A percentile compares a stretch with the other conserved stretches of the same genome.
These are phyloP conservation scores for Wiebesia pumilae DNA, from an alignment of 1,140 invertebrate species.

Conservation along the genomic window DNA sequence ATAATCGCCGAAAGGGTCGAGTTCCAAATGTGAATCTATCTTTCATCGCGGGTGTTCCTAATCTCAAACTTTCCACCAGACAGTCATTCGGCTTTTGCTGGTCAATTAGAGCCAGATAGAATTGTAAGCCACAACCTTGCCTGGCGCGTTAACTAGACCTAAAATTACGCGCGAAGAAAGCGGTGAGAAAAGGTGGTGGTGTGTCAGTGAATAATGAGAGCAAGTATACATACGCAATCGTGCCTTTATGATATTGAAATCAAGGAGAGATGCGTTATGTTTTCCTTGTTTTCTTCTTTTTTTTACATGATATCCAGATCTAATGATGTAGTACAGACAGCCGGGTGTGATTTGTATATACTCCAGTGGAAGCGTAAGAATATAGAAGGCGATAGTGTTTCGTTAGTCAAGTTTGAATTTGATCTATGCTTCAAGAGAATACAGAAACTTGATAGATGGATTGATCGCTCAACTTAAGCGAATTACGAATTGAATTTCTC, in stretches of 20 bases:
- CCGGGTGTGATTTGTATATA: no score
- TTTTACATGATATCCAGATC: neutral
- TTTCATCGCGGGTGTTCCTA: neutral
- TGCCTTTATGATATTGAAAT: neutral
- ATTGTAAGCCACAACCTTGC: conserved; percentile 17
- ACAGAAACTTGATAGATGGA: neutral
- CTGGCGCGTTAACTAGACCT: conserved; percentile 10
- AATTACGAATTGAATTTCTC: neutral
- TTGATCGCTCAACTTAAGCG: neutral
- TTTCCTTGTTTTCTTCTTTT: neutral
- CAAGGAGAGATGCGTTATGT: neutral
- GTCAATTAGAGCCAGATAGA: neutral
- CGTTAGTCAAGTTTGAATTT: neutral
- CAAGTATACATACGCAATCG: conserved; percentile 32
- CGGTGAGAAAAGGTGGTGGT: neutral
- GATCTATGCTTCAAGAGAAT: neutral
- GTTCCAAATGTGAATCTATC: neutral
- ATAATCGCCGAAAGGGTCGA: neutral
- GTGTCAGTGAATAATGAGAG: conserved; percentile 9
- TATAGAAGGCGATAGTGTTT: no score
- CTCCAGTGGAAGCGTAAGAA: no score
- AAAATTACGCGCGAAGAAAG: conserved; percentile 32
- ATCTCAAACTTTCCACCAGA: neutral
- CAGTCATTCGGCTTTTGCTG: neutral
- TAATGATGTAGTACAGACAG: neutral